Conservation (phyloP, 1,140 invertebrate genomes). For the Drosophila ironensis region DNA sequence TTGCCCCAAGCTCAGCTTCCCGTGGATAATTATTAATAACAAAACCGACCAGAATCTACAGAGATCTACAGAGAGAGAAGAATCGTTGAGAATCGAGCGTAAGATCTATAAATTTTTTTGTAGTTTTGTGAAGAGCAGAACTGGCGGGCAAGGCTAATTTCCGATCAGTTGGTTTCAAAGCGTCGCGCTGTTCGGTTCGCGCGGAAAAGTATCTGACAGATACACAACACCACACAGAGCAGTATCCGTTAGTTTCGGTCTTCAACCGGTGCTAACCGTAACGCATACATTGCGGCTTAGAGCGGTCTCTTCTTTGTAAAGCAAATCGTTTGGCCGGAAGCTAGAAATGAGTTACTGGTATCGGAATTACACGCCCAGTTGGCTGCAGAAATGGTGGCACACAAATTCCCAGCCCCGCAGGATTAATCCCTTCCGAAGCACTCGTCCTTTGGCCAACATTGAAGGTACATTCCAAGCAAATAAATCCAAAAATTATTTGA, state of each 20-base stretch:
- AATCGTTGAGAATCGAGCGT: not conserved
- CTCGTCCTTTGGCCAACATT: slow-evolving; percentile 57
- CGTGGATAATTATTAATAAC: slow-evolving; percentile 63
- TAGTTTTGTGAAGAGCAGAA: slow-evolving; percentile 24
- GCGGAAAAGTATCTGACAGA: slow-evolving; percentile 2
- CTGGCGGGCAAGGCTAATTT: slow-evolving; percentile 36
- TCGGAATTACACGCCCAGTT: slow-evolving; percentile 64
- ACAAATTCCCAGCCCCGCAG: slow-evolving; percentile 35
- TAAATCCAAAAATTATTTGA: slow-evolving; percentile 10
- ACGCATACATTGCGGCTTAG: slow-evolving; percentile 22
- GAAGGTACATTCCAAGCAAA: slow-evolving; percentile 44
- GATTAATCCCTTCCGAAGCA: slow-evolving; percentile 69
- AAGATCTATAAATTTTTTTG: not conserved
- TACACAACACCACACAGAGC: slow-evolving; percentile 18
- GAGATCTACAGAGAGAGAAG: slow-evolving; percentile 5
- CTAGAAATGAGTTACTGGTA: slow-evolving; percentile 67
- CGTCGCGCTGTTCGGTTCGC: slow-evolving; percentile 39
- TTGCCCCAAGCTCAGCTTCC: slow-evolving; percentile 7
- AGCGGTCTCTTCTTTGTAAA: slow-evolving; percentile 1
- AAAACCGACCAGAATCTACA: slow-evolving; percentile 9
- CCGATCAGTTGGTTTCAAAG: slow-evolving; percentile 58
- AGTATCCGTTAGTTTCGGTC: slow-evolving; percentile 49
- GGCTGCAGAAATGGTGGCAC: slow-evolving; percentile 66
- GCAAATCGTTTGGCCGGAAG: not conserved
- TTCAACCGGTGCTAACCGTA: slow-evolving; percentile 26